phyloP scores from a whole-genome alignment of 2,888 invertebrate genomes.

The Pinctada fucata region DNA sequence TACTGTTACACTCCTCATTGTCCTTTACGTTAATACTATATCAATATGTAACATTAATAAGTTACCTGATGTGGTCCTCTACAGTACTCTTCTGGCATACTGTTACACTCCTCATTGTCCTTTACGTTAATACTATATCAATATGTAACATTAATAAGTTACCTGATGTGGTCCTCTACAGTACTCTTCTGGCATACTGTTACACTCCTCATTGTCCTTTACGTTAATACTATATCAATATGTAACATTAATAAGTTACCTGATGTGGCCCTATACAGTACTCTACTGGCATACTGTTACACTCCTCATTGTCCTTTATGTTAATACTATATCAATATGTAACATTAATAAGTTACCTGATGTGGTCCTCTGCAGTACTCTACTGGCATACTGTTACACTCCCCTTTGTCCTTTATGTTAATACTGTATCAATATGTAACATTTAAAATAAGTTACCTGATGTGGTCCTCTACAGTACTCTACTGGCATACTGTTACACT shows the following conservation, averaged over 20 bases:
- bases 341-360: no score
- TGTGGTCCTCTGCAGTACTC: no score
- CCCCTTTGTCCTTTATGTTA: no score
- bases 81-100: constrained; percentile 19
- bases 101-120: constrained; percentile 38
- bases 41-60: not conserved
- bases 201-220: constrained; percentile 33
- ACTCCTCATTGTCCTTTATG: constrained; percentile 36
- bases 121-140: no score
- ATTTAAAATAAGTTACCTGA: constrained; percentile 24
- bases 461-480: constrained; percentile 19
- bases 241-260: not conserved
- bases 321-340: no score
- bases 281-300: constrained; percentile 32
- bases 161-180: constrained; percentile 31
- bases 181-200: constrained; percentile 17
- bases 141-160: not conserved
- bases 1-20: no score
- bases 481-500: constrained; percentile 33
- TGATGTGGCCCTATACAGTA: constrained; percentile 23
- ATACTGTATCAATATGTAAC: no score
- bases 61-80: constrained; percentile 27
- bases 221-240: no score
- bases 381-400: no score
- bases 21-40: no score